Evolutionary conservation across 2,888 invertebrate genomes (phyloP).

Genomic region (Synanthedon vespiformis): DNA sequence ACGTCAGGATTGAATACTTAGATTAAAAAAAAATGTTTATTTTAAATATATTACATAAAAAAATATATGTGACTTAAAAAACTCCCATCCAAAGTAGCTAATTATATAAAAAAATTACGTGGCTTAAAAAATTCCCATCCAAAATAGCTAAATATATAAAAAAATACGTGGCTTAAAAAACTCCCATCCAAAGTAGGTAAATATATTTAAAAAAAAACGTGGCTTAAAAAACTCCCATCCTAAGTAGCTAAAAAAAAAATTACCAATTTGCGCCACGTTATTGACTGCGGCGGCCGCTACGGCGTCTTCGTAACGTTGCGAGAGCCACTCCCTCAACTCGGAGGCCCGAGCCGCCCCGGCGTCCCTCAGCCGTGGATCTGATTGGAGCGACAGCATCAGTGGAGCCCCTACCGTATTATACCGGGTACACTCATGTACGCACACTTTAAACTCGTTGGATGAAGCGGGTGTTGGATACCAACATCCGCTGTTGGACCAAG

Average conservation of each 20-base stretch:
- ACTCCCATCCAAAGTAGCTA: no score
- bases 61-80: no score
- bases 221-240: no score
- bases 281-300: slow-evolving; percentile 77
- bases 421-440: slow-evolving; percentile 2
- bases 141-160: no score
- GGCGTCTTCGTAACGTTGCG: slow-evolving; percentile 85
- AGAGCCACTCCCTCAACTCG: slow-evolving; percentile 83
- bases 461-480: neutral
- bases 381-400: slow-evolving; percentile 6
- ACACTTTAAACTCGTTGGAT: neutral
- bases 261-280: neutral
- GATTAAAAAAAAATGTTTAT: no score
- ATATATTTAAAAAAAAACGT: neutral
- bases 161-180: no score
- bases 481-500: neutral
- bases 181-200: no score
- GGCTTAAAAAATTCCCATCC: no score
- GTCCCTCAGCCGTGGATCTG: slow-evolving; percentile 85
- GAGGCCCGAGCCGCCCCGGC: slow-evolving; percentile 77
- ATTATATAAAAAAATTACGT: no score
- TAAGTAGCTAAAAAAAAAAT: neutral
- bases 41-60: no score
- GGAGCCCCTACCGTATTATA: slow-evolving; percentile 36
- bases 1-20: no score